A percentile compares a stretch with the other conserved stretches of the same genome.
Evolutionary conservation across 2,888 invertebrate species (phyloP).

Genomic region (Himalopsyche tibetana): DNA sequence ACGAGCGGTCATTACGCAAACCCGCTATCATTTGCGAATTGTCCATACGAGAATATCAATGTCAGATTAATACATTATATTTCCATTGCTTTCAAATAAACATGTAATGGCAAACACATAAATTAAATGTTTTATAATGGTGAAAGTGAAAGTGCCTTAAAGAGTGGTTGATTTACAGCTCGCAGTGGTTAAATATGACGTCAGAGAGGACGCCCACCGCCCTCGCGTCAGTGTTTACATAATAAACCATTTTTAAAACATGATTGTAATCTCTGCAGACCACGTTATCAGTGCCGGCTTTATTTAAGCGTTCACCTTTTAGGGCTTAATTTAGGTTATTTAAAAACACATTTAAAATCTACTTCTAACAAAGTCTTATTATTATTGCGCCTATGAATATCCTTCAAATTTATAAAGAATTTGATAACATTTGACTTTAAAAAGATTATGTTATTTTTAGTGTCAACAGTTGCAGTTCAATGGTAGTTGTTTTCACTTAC

Average conservation of each 20-base stretch:
- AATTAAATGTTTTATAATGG: constrained; percentile 10
- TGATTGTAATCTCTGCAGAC: neutral
- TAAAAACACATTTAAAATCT: too few relatives aligned
- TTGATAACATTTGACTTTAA: too few relatives aligned
- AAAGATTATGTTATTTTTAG: too few relatives aligned
- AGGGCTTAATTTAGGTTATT: too few relatives aligned
- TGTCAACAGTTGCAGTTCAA: too few relatives aligned
- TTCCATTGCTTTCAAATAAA: neutral
- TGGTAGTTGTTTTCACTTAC: too few relatives aligned
- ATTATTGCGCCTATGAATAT: too few relatives aligned
- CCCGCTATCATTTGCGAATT: neutral
- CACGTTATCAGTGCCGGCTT: neutral
- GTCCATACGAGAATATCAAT: neutral
- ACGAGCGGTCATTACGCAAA: constrained; percentile 27
- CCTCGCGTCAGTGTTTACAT: constrained; percentile 36
- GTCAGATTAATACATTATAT: constrained; percentile 17
- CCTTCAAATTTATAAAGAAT: too few relatives aligned
- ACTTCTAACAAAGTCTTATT: too few relatives aligned
- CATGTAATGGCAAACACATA: neutral
- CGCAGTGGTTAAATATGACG: constrained; percentile 28
- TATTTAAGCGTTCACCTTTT: neutral
- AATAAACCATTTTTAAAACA: constrained; percentile 20
- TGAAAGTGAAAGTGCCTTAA: constrained; percentile 23
- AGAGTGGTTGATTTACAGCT: constrained; percentile 27
- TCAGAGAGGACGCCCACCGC: constrained; percentile 26